These are phyloP conservation scores for Megaceryle torquata DNA, from an alignment of 2,113 vertebrate species.

Conservation along the genomic window DNA sequence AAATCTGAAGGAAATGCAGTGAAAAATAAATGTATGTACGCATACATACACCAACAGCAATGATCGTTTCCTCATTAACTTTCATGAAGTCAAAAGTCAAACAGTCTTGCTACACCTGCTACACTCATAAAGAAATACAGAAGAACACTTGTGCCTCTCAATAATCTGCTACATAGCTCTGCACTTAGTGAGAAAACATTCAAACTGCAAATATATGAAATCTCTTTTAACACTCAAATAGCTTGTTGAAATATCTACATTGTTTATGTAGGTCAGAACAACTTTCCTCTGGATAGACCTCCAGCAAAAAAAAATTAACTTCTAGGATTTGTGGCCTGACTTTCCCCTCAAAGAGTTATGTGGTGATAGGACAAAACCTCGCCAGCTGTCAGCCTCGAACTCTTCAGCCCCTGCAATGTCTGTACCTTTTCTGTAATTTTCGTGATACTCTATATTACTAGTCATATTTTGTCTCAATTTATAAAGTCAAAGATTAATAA, in stretches of 20 bases:
- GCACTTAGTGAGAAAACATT: not conserved
- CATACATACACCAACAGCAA: not conserved
- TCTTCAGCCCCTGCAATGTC: not conserved
- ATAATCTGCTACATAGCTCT: not conserved
- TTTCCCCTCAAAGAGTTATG: rapidly evolving
- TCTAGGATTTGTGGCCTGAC: not conserved
- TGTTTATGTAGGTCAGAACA: not conserved
- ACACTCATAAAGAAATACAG: rapidly evolving
- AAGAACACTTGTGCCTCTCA: not conserved
- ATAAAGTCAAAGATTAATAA: not conserved
- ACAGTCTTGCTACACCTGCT: not conserved
- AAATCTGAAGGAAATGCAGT: not conserved
- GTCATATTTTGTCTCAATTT: not conserved
- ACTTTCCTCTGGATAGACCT: not conserved
- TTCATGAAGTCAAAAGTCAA: not conserved
- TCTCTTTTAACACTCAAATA: not conserved
- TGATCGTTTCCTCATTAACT: rapidly evolving
- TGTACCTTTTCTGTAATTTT: not conserved
- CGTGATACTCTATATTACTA: not conserved
- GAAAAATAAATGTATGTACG: not conserved
- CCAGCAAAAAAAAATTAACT: not conserved
- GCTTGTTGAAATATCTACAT: not conserved
- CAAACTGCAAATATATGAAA: not conserved
- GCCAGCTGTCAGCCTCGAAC: not conserved
- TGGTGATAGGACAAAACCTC: not conserved